Conservation (phyloP, 2,113 vertebrate species). For the Poeciliopsis occidentalis region DNA sequence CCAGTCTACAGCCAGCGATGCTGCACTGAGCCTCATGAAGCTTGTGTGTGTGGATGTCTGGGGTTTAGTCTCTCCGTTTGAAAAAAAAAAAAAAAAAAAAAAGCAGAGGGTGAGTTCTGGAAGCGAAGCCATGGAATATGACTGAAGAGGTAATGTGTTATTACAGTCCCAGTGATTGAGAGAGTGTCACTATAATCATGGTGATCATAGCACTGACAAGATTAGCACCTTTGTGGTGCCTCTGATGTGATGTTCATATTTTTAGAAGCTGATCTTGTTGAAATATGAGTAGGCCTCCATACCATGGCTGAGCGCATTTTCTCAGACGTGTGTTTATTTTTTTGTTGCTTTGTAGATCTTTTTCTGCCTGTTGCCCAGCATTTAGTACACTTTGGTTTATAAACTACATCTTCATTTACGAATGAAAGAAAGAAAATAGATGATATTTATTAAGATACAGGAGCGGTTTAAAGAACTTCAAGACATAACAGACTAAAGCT, state of each 20-base stretch:
- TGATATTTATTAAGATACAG: not conserved
- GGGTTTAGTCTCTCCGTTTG: slow-evolving; percentile 24
- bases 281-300: slow-evolving; percentile 9
- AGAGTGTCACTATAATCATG: slow-evolving; percentile 51
- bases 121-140: slow-evolving; percentile 38
- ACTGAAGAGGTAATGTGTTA: slow-evolving; percentile 31
- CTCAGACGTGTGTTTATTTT: not conserved
- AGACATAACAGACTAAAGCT: not conserved
- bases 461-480: not conserved
- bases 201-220: slow-evolving; percentile 58
- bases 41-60: slow-evolving; percentile 14
- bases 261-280: slow-evolving; percentile 18
- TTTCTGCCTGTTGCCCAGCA: not conserved
- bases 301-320: not conserved
- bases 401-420: not conserved
- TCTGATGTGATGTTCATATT: slow-evolving; percentile 37
- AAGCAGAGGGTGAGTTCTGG: slow-evolving; percentile 17
- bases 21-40: slow-evolving; percentile 47
- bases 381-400: not conserved
- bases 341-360: not conserved
- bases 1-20: slow-evolving; percentile 41
- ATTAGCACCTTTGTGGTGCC: slow-evolving; percentile 52
- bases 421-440: not conserved
- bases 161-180: slow-evolving; percentile 52
- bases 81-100: slow-evolving; percentile 11